phyloP scores from a whole-genome alignment of 2,888 invertebrate species.

The Mythimna lalbum region DNA sequence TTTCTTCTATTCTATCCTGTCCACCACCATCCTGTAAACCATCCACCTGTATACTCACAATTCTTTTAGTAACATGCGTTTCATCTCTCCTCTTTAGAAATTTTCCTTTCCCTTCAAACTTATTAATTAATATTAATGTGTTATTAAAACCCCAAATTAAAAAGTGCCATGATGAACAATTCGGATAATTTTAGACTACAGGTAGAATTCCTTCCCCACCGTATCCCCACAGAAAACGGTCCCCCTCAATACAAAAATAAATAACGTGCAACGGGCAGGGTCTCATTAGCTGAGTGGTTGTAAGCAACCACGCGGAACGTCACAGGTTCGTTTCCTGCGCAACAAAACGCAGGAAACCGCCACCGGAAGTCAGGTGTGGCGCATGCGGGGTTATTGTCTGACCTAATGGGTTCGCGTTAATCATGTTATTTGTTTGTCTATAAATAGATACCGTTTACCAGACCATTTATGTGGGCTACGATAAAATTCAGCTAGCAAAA shows the following conservation, averaged over 20 bases:
- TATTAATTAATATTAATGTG: neutral
- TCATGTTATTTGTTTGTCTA: constrained; percentile 37
- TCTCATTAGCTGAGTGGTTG: constrained; percentile 41
- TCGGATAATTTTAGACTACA: neutral
- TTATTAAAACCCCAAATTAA: too few relatives aligned
- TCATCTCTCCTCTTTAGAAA: neutral
- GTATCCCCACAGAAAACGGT: constrained; percentile 6
- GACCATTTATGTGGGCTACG: neutral
- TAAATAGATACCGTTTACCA: neutral
- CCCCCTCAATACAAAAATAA: constrained; percentile 15
- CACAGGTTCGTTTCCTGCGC: constrained; percentile 75
- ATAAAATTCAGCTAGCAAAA: neutral
- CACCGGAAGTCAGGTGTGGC: constrained; percentile 82
- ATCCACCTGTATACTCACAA: too few relatives aligned
- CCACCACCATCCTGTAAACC: too few relatives aligned
- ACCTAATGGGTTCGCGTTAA: constrained; percentile 51
- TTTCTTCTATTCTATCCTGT: too few relatives aligned
- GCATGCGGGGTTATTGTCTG: constrained; percentile 57
- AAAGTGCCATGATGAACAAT: neutral
- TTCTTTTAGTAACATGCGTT: too few relatives aligned
- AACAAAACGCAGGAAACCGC: constrained; percentile 81
- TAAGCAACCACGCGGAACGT: constrained; percentile 73
- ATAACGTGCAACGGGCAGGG: constrained; percentile 1
- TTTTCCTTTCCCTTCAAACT: too few relatives aligned
- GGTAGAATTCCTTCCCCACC: neutral